Base-by-base conservation (phyloP, 37 sponge, comb jelly and placozoan species). In the Dysidea cf. avara region DNA sequence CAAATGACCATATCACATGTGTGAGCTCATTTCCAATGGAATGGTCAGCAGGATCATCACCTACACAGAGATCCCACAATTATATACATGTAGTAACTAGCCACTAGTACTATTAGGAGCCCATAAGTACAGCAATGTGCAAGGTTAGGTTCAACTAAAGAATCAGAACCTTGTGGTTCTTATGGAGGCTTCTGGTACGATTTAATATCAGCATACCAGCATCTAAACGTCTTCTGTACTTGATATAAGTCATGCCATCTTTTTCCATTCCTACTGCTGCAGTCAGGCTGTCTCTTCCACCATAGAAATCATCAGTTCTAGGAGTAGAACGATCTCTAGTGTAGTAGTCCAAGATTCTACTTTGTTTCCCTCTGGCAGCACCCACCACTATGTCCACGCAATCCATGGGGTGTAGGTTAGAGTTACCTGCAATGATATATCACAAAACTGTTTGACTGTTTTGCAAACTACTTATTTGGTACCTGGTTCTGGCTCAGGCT, bases 361-460 rank as follows among this genome's bases (percentile, higher is more conserved):
- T 64, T 16, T 28, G 47, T 12, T 55, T 55, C 21, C 85, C 85
- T 20, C 83, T 58, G 32, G 83, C 90, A 29, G 33, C 61, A 46
- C 76, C 81, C 20, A 89, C 79, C n/a, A 89, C 85, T 17, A 89
- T 79, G 46, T 89, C 90, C 3, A 71, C 51, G 52, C 90, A 89
- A 50, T 89, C 85, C 90, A 89, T 89, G 25, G 81, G 56, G 72
- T 89, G 90, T 11, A 79, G 61, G 21, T n/a, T n/a, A n/a, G n/a
- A n/a, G n/a, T n/a, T n/a, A n/a, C n/a, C n/a, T n/a, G n/a, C n/a
- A n/a, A n/a, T n/a, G n/a, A n/a, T n/a, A n/a, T n/a, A n/a, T n/a
- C n/a, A n/a, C n/a, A n/a, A n/a, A n/a, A n/a, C n/a, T n/a, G n/a
- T n/a, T n/a, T n/a, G n/a, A n/a, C n/a, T n/a, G n/a, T n/a, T n/a